Base-by-base conservation (phyloP, 2,888 invertebrate species). In the Orthosia gracilis region DNA sequence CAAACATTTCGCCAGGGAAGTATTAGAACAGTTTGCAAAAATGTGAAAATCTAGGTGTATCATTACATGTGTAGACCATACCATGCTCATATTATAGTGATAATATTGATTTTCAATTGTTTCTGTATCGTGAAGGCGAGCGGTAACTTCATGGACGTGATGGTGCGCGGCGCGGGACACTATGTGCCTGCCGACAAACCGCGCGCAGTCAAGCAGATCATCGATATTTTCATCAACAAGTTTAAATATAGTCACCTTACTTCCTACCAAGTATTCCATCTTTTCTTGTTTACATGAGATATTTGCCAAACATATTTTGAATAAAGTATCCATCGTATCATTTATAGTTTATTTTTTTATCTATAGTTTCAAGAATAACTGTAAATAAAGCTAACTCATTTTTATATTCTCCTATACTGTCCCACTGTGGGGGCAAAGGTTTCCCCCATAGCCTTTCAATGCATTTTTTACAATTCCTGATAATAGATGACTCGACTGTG, bases 81-180 rank as follows among this genome's bases (percentile, higher is more conserved):
- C 26, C 26, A 26, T 26, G 26, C 26, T 26, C 26, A 26, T 26
- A 26, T 26, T 2, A 26, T 26, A 26, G 4, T 21, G 26, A 70
- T 23, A 49, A 21, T 11, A 17, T 23, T 52, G 15, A 12, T 11
- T 2, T 55, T 21, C 11, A 26, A 31, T 26, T 45, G 21, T 77
- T 73, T 15, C 18, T 83, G 83, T 40, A 83, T 64, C 31, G 66
- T 80, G 45, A 80, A 73, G 31, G 69, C 54, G 23, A 67, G 63
- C 18, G 80, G 80, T 17, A 83, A 83, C 69, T 93, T 97, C 69
- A 91, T 92, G 63, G 96, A 96, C 76, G 92, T 96, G 13, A 84
- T 97, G 73, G 93, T 97, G 2, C 88, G 96, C 49, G 93, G 94
- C 80, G 96, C 97, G n/a, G 97, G 97, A 0, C 97, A 97, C 87